Evolutionary conservation across 2,113 vertebrate species (phyloP).

Genomic region (Malurus alboscapulatus): DNA sequence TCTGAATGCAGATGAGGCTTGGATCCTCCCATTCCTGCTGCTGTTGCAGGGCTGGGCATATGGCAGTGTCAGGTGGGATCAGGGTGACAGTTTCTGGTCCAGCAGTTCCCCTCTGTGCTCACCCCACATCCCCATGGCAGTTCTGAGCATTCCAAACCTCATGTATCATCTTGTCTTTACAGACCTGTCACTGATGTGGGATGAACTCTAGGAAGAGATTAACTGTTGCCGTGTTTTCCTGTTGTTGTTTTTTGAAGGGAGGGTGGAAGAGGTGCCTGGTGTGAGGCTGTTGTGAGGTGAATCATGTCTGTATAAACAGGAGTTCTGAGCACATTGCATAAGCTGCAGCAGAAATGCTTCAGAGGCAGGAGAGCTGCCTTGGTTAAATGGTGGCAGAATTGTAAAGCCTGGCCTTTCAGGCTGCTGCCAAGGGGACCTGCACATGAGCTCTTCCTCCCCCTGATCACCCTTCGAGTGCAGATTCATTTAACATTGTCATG

Average conservation of each 20-base stretch:
- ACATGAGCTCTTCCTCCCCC: background rate
- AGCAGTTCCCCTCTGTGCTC: background rate
- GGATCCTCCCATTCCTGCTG: background rate
- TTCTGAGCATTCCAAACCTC: background rate
- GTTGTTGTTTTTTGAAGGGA: background rate
- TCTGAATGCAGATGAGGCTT: background rate
- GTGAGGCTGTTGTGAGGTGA: background rate
- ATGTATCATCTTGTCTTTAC: accelerated
- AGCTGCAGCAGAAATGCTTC: background rate
- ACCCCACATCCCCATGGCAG: accelerated
- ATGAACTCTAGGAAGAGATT: background rate
- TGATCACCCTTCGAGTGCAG: background rate
- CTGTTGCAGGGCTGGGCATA: background rate
- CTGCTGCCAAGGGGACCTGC: background rate
- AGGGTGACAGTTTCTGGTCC: background rate
- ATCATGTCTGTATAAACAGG: background rate
- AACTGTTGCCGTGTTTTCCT: background rate
- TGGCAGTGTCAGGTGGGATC: background rate
- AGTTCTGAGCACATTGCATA: background rate
- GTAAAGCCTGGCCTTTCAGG: background rate
- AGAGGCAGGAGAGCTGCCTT: background rate
- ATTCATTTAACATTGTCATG: background rate
- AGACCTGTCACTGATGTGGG: accelerated
- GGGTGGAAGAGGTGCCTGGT: background rate
- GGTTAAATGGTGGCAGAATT: background rate